Percentiles rank a stretch among this genome's conserved stretches.
These are phyloP conservation scores for Propithecus perrieri DNA, from an alignment of 2,797 vertebrate genomes.

Conservation along the genomic window DNA sequence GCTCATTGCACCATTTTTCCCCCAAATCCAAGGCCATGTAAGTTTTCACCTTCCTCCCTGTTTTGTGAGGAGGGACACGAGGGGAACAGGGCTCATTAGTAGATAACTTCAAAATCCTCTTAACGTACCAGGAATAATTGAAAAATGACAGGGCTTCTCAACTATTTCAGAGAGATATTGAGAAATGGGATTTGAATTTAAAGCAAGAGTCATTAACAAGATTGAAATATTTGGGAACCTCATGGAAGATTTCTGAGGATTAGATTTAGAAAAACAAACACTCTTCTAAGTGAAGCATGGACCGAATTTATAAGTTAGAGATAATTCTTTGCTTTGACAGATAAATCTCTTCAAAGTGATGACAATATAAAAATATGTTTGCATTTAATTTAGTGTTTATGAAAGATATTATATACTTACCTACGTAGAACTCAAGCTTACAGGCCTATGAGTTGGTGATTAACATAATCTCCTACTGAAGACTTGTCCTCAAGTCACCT, in stretches of 20 bases:
- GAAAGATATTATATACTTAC: conserved; percentile 29
- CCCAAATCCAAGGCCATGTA: neutral
- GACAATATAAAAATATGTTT: conserved; percentile 60
- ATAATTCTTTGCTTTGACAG: conserved; percentile 65
- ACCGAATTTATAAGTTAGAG: conserved; percentile 47
- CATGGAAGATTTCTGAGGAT: conserved; percentile 59
- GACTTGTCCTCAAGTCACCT: conserved; percentile 31
- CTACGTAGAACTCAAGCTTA: neutral
- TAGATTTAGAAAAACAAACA: conserved; percentile 68
- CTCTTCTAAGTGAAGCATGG: conserved; percentile 59
- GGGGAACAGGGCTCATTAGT: neutral
- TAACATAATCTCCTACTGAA: conserved; percentile 35
- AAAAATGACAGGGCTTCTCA: conserved; percentile 52
- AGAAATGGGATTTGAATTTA: conserved; percentile 71
- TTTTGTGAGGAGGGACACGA: neutral
- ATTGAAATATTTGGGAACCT: conserved; percentile 68
- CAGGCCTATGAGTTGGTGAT: neutral
- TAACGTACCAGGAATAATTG: conserved; percentile 62
- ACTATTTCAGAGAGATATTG: conserved; percentile 53
- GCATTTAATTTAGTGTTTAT: conserved; percentile 57
- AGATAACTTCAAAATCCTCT: conserved; percentile 67
- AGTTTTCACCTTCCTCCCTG: neutral
- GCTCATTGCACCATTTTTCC: neutral
- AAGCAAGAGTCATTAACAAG: conserved; percentile 71
- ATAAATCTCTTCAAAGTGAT: conserved; percentile 58